A percentile compares a stretch with the other conserved stretches of the same genome.
Conservation (phyloP, 30 jellyfish, hydroid and myxozoan species). For the Aurelia sp. region DNA sequence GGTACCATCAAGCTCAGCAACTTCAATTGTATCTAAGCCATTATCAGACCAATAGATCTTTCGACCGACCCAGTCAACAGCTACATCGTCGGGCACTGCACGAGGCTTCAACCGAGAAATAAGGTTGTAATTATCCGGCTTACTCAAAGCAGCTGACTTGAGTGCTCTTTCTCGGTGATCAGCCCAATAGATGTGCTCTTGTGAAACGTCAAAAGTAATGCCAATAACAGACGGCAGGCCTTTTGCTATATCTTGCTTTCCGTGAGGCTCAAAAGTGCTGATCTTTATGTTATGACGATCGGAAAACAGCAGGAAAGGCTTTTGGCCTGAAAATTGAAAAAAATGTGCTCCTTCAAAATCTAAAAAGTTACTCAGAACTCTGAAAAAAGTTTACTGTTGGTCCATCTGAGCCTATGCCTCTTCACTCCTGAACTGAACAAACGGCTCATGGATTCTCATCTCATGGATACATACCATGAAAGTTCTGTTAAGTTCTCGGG, state of each 20-base stretch:
- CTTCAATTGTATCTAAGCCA: constrained; percentile 66
- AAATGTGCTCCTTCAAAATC: neutral
- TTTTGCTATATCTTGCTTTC: constrained; percentile 37
- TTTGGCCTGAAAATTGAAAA: constrained; percentile 40
- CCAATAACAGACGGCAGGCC: constrained; percentile 69
- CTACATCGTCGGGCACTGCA: constrained; percentile 74
- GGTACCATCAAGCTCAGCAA: constrained; percentile 78
- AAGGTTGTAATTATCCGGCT: constrained; percentile 12
- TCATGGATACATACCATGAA: too few relatives aligned
- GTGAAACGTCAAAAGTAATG: constrained; percentile 48
- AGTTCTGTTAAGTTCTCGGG: too few relatives aligned
- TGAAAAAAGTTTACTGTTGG: too few relatives aligned
- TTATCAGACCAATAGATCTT: constrained; percentile 86
- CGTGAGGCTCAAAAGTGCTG: constrained; percentile 4
- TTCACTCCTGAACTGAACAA: too few relatives aligned
- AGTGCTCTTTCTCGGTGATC: constrained; percentile 61
- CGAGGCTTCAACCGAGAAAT: constrained; percentile 39
- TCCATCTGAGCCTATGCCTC: too few relatives aligned
- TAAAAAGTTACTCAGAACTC: neutral
- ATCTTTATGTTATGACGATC: constrained; percentile 62
- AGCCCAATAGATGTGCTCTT: constrained; percentile 69
- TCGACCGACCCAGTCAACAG: constrained; percentile 90
- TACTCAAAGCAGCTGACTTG: constrained; percentile 25
- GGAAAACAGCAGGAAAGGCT: constrained; percentile 63
- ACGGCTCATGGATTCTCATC: too few relatives aligned